Base-by-base conservation (phyloP, 2,888 invertebrate genomes). In the Drosophila falleni region DNA sequence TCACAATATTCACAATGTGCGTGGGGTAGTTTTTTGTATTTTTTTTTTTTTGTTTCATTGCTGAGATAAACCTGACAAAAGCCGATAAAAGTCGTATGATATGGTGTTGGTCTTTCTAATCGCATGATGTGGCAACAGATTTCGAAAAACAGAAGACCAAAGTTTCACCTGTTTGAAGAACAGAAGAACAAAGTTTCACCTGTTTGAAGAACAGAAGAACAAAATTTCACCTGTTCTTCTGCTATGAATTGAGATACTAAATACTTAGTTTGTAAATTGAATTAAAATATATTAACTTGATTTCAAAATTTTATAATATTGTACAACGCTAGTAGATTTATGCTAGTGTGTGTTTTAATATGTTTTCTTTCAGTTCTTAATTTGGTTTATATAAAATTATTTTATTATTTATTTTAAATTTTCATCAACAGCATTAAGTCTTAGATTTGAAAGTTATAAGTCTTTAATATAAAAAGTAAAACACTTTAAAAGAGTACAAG, bases 81-180 rank as follows among this genome's bases (percentile, higher is more conserved):
- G 77, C 67, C 83, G 71, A 84, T 87, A 71, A 78, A 71, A 81
- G 65, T 35, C 55, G 64, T 26, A 46, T 54, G 71, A 68, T 72
- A 71, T 74, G 39, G 55, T 13, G 15, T 49, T 49, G 53, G 50
- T 53, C 56, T 44, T 35, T 19, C 61, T 26, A 37, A 60, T 44
- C 31, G 23, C 33, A 39, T 67, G 42, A 19, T 42, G 54, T 53
- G 44, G 41, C 53, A 15, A 33, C 26, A 35, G 33, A 13, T 42
- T 50, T n/a, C 6, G 19, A 4, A 11, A 15, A 47, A 39, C 19
- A 26, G 31, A 49, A 8, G 9, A 15, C 19, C 31, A 16, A 10
- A 15, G 11, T 11, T 37, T 56, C 69, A 74, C 62, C 69, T 69
- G 56, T n/a, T n/a, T n/a, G 19, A 4, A 11, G 19, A 47, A 39